Evolutionary conservation across 2,888 invertebrate genomes (phyloP).

Genomic region (Tryphoninae sp.): DNA sequence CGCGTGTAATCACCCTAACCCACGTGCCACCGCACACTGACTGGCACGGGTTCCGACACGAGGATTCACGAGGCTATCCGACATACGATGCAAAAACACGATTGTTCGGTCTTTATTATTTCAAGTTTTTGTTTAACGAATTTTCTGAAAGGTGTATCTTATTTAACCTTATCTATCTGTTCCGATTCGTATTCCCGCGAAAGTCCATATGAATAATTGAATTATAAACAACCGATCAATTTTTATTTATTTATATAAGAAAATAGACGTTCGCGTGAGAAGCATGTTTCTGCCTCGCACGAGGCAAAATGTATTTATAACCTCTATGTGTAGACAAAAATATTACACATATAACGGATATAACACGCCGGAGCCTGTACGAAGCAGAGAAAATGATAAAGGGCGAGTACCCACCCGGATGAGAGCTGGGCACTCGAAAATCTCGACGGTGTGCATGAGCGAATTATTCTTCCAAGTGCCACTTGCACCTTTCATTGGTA

Average conservation of each 20-base stretch:
- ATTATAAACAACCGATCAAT: not conserved
- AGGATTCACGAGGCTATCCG: slow-evolving; percentile 11
- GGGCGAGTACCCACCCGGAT: slow-evolving; percentile 12
- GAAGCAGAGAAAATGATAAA: slow-evolving; percentile 4
- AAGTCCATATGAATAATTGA: not conserved
- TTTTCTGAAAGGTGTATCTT: not conserved
- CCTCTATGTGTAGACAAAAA: not conserved
- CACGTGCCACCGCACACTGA: slow-evolving; percentile 70
- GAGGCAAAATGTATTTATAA: not conserved
- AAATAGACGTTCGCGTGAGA: no score
- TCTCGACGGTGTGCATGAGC: slow-evolving; percentile 42
- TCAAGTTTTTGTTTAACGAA: slow-evolving; percentile 6
- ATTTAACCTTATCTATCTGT: not conserved
- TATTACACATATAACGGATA: not conserved
- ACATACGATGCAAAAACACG: slow-evolving; percentile 62
- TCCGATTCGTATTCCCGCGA: not conserved
- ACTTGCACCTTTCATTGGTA: slow-evolving; percentile 54
- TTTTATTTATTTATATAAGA: no score
- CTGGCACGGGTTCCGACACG: slow-evolving; percentile 64
- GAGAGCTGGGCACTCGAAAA: slow-evolving; percentile 35
- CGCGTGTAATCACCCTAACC: slow-evolving; percentile 76
- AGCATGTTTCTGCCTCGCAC: no score
- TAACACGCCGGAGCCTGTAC: not conserved
- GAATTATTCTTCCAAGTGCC: slow-evolving; percentile 53
- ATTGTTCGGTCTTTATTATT: slow-evolving; percentile 2